Evolutionary conservation across 2,888 invertebrate species (phyloP).

Genomic region (Exephanes ischioxanthus): DNA sequence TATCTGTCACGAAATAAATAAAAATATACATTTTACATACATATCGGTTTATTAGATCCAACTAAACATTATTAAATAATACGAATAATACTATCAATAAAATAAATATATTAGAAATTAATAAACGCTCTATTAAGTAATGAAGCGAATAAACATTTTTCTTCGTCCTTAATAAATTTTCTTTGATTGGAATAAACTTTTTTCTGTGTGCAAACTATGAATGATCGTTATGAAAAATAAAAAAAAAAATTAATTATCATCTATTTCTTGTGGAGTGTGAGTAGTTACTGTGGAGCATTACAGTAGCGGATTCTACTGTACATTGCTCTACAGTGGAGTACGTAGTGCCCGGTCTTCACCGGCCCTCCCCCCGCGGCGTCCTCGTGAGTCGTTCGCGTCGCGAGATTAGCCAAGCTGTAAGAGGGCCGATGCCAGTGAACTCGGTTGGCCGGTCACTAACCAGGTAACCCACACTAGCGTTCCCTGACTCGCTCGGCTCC

Average conservation of each 20-base stretch:
- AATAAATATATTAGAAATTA: too few species aligned
- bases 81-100: too few species aligned
- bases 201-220: not conserved
- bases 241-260: not conserved
- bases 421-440: slow-evolving; percentile 85
- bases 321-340: slow-evolving; percentile 35
- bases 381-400: slow-evolving; percentile 69
- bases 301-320: slow-evolving; percentile 23
- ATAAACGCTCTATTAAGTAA: too few species aligned
- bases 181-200: too few species aligned
- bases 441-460: slow-evolving; percentile 85
- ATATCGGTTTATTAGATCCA: too few species aligned
- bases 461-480: slow-evolving; percentile 85
- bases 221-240: slow-evolving; percentile 40
- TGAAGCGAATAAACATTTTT: too few species aligned
- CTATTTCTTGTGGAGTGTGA: not conserved
- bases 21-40: too few species aligned
- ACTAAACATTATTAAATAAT: too few species aligned
- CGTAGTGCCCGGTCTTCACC: slow-evolving; percentile 35
- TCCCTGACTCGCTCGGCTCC: slow-evolving; percentile 49
- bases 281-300: not conserved
- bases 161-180: too few species aligned
- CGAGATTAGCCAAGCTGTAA: slow-evolving; percentile 84
- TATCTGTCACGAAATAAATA: too few species aligned
- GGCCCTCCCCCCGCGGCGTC: slow-evolving; percentile 36